Conservation (phyloP, 2,888 invertebrate genomes). For the Chelonus formosanus region DNA sequence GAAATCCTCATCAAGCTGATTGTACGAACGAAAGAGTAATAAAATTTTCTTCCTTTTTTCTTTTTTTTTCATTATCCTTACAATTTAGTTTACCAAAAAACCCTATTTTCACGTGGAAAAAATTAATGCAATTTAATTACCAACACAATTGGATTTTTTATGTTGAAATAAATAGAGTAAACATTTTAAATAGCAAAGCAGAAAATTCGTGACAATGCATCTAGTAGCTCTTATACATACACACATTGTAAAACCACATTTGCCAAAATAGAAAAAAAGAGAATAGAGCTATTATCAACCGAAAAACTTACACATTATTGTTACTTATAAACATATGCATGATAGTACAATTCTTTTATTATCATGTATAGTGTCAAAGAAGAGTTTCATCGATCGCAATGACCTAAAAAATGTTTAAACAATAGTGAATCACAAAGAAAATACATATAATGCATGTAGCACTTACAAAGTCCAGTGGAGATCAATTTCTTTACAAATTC, state of each 20-base stretch:
- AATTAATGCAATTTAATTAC: too few relatives aligned
- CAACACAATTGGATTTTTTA: too few relatives aligned
- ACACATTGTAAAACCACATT: too few relatives aligned
- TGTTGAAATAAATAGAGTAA: too few relatives aligned
- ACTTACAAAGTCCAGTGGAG: slow-evolving; percentile 22
- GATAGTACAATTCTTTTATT: too few relatives aligned
- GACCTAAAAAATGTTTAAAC: slow-evolving; percentile 29
- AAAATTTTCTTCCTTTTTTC: too few relatives aligned
- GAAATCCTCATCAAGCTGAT: slow-evolving; percentile 32
- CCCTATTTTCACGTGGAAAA: too few relatives aligned
- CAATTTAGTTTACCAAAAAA: too few relatives aligned
- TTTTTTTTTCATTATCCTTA: too few relatives aligned
- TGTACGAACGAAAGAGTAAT: not conserved
- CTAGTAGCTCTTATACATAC: too few relatives aligned
- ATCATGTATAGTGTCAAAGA: not conserved
- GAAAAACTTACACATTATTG: slow-evolving; percentile 5
- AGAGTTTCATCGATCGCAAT: slow-evolving; percentile 25
- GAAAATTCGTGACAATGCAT: too few relatives aligned
- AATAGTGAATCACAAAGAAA: slow-evolving; percentile 18
- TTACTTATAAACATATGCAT: slow-evolving; percentile 1
- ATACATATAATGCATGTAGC: not conserved
- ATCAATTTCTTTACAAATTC: slow-evolving; percentile 17
- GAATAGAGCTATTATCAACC: slow-evolving; percentile 1
- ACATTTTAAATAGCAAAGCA: too few relatives aligned
- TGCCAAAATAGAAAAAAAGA: not conserved